Conservation (phyloP, 2,888 invertebrate genomes). For the Siphonodentalium dalli region DNA sequence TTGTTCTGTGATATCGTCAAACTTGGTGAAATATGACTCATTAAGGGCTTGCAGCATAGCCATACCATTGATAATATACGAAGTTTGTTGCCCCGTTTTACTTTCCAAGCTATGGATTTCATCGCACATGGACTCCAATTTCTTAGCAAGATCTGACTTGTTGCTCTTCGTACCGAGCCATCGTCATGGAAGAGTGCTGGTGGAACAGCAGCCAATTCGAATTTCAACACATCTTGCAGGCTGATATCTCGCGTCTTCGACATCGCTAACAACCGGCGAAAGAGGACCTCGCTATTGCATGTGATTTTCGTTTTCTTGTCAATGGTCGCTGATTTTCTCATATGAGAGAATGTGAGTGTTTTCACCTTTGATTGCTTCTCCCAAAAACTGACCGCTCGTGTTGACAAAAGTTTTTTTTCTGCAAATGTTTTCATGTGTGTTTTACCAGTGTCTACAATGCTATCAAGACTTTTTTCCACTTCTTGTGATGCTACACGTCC, state of each 20-base stretch:
- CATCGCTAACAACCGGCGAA: constrained; percentile 14
- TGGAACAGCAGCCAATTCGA: constrained; percentile 16
- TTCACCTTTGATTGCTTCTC: background rate
- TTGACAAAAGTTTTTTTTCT: background rate
- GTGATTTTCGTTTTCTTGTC: constrained; percentile 5
- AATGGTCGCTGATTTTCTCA: constrained; percentile 2
- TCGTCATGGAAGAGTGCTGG: constrained; percentile 13
- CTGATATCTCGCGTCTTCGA: constrained; percentile 11
- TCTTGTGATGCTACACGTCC: constrained; percentile 10
- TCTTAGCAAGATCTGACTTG: constrained; percentile 15
- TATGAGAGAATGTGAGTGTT: no score
- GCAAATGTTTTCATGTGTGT: background rate
- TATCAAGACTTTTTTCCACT: background rate
- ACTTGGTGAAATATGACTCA: constrained; percentile 1
- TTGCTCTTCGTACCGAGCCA: constrained; percentile 13
- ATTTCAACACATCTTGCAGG: constrained; percentile 3
- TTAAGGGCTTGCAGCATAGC: constrained; percentile 1
- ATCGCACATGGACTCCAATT: constrained; percentile 12
- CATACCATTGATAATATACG: constrained; percentile 16
- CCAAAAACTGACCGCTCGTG: background rate
- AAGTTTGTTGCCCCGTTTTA: background rate
- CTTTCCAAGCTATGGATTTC: background rate
- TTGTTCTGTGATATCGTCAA: background rate
- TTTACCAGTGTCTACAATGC: background rate
- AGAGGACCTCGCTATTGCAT: constrained; percentile 7